A percentile compares a stretch with the other conserved stretches of the same genome.
phyloP scores from a whole-genome alignment of 2,113 vertebrate genomes.

The Prunella fulvescens region DNA sequence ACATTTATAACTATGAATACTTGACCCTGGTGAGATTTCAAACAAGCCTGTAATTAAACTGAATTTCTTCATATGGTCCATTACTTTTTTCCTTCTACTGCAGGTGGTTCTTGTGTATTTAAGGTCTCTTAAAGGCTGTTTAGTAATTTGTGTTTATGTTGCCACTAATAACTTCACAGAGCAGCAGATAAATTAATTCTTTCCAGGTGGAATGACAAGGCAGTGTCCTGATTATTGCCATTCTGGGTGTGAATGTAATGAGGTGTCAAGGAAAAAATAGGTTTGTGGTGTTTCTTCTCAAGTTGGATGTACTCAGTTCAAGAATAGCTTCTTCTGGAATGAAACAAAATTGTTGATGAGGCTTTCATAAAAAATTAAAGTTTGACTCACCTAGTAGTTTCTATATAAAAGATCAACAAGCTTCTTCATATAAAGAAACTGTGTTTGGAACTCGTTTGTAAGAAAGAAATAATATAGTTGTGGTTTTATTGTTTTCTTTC shows the following conservation, averaged over 20 bases:
- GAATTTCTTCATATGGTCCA: not conserved
- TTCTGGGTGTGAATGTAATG: conserved; percentile 20
- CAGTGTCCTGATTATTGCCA: not conserved
- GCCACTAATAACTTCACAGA: not conserved
- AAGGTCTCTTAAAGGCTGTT: not conserved
- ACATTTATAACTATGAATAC: not conserved
- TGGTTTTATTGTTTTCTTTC: not conserved
- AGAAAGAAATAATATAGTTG: not conserved
- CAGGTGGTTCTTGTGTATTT: not conserved
- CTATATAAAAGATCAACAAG: not conserved
- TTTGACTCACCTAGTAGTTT: not conserved
- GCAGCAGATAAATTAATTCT: not conserved
- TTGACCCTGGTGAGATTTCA: not conserved
- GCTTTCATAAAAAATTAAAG: not conserved
- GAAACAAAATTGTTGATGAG: conserved; percentile 7
- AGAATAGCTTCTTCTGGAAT: not conserved
- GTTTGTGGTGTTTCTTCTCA: conserved; percentile 51
- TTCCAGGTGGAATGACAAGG: conserved; percentile 12
- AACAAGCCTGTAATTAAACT: not conserved
- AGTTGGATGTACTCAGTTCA: conserved; percentile 1
- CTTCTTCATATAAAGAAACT: not conserved
- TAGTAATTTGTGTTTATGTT: not conserved
- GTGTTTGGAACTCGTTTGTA: not conserved
- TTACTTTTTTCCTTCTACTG: not conserved
- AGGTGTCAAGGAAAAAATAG: conserved; percentile 18